Conservation (phyloP, 2,888 invertebrate genomes). For the Melanostoma mellinum region DNA sequence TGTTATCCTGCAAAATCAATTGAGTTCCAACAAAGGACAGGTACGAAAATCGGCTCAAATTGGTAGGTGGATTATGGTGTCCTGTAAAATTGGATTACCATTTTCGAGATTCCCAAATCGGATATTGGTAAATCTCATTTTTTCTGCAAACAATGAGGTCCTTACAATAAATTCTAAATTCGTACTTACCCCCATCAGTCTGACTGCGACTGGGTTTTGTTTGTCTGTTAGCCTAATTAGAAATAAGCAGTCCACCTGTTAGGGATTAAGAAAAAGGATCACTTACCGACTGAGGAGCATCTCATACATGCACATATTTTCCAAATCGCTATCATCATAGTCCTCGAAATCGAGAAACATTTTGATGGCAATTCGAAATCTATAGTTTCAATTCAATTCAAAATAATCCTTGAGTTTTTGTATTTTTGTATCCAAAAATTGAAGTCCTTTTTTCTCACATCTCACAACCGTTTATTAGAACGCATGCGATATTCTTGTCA, state of each 20-base stretch:
- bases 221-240: constrained; percentile 24
- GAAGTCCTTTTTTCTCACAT: constrained; percentile 53
- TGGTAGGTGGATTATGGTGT: constrained; percentile 61
- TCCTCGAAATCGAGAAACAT: constrained; percentile 71
- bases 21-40: constrained; percentile 16
- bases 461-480: constrained; percentile 54
- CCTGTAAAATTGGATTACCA: constrained; percentile 43
- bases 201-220: neutral
- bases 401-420: constrained; percentile 8
- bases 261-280: constrained; percentile 26
- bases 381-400: constrained; percentile 22
- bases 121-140: constrained; percentile 48
- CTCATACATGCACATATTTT: constrained; percentile 72
- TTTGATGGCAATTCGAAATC: constrained; percentile 50
- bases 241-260: constrained; percentile 54
- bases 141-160: constrained; percentile 15
- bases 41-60: constrained; percentile 43
- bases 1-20: constrained; percentile 44
- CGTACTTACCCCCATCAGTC: constrained; percentile 57
- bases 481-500: constrained; percentile 71
- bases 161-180: constrained; percentile 41
- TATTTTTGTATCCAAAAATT: constrained; percentile 11
- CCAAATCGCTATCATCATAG: constrained; percentile 64
- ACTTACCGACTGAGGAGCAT: constrained; percentile 72
- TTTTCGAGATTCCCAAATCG: constrained; percentile 35